Conservation (phyloP, 1,140 invertebrate species). For the Diprion similis region DNA sequence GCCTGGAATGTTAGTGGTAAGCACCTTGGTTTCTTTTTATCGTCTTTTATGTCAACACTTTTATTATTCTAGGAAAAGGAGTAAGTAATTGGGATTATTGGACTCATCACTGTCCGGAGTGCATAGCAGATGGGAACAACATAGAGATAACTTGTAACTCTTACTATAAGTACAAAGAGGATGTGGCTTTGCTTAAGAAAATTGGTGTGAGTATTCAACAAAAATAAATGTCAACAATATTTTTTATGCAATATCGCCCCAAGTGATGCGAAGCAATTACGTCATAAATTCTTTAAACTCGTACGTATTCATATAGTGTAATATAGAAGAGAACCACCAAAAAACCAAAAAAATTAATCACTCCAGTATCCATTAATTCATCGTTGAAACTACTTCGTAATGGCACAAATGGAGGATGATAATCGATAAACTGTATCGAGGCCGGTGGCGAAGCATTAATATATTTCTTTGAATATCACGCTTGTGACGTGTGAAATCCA, state of each 20-base stretch:
- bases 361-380: no score
- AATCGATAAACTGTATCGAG: no score
- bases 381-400: no score
- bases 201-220: conserved; percentile 58
- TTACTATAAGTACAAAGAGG: conserved; percentile 71
- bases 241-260: no score
- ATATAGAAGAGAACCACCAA: background rate
- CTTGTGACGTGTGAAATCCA: no score
- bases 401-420: no score
- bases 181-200: conserved; percentile 66
- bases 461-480: no score
- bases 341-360: no score
- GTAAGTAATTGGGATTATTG: conserved; percentile 48
- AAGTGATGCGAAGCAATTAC: no score
- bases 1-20: conserved; percentile 46
- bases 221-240: no score
- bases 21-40: background rate
- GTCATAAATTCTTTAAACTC: no score
- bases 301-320: background rate
- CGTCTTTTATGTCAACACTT: background rate
- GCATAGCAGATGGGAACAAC: conserved; percentile 47
- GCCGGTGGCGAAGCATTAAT: no score
- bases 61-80: conserved; percentile 41
- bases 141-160: conserved; percentile 71
- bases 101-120: conserved; percentile 33